A percentile compares a stretch with the other conserved stretches of the same genome.
Conservation (phyloP, 2,888 invertebrate species). For the Standfussiana lucernea region DNA sequence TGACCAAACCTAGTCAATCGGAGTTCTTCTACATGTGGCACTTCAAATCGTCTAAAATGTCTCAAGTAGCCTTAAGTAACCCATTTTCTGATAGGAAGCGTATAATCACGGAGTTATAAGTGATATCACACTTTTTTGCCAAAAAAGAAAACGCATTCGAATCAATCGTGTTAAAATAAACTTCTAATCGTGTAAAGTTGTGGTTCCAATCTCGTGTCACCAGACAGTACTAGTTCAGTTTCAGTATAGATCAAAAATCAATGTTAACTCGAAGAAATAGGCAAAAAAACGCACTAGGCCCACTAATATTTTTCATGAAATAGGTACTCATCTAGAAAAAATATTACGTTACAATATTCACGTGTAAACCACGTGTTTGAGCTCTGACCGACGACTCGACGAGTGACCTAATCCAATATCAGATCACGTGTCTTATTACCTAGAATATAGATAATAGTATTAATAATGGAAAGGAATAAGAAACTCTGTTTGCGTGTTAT, state of each 20-base stretch:
- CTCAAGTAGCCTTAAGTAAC: not conserved
- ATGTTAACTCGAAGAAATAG: not conserved
- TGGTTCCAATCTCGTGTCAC: not conserved
- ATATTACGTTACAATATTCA: not conserved
- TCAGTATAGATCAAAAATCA: not conserved
- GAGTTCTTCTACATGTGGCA: not conserved
- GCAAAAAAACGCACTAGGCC: not conserved
- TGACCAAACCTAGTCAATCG: not conserved
- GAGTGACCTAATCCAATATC: conserved; percentile 22
- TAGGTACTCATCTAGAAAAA: not conserved
- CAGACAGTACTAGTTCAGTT: not conserved
- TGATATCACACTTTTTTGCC: not conserved
- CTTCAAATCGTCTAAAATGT: not conserved
- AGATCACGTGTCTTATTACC: conserved; percentile 24
- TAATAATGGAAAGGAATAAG: conserved; percentile 17
- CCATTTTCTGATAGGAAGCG: not conserved
- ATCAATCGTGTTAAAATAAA: not conserved
- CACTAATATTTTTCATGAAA: not conserved
- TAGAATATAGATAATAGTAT: conserved; percentile 12
- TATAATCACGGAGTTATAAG: not conserved
- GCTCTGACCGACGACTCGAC: not conserved
- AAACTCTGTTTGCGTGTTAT: conserved; percentile 2
- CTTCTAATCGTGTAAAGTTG: too few relatives aligned
- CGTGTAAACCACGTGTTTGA: not conserved
- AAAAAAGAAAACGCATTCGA: not conserved